Percentiles rank a stretch among this genome's conserved stretches.
Evolutionary conservation across 2,797 vertebrate genomes (phyloP).

Genomic region (Enteromius treurensis): DNA sequence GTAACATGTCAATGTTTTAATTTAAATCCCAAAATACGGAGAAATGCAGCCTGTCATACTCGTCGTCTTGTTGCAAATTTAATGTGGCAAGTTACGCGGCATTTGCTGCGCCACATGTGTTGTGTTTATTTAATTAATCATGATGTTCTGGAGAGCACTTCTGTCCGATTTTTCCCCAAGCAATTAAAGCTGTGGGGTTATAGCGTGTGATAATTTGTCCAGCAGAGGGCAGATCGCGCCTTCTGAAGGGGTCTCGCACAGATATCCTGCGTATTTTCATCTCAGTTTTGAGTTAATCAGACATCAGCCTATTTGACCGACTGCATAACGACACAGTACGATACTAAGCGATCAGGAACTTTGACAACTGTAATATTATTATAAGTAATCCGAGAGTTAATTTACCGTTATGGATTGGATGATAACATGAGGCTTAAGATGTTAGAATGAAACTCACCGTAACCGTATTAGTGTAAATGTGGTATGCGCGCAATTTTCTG

Average conservation of each 20-base stretch:
- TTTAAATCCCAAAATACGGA: neutral
- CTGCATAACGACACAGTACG: neutral
- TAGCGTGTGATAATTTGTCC: neutral
- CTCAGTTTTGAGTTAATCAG: constrained; percentile 5
- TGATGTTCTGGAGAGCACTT: neutral
- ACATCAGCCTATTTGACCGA: constrained; percentile 15
- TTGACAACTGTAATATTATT: constrained; percentile 10
- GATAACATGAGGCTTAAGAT: neutral
- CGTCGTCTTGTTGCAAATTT: neutral
- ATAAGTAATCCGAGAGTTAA: neutral
- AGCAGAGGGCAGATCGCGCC: constrained; percentile 56
- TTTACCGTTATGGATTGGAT: neutral
- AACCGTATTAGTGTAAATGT: neutral
- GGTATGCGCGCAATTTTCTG: neutral
- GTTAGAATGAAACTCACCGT: neutral
- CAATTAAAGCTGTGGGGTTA: neutral
- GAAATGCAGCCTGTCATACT: neutral
- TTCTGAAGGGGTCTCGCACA: constrained; percentile 2
- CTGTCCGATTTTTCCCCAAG: neutral
- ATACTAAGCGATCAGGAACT: constrained; percentile 15
- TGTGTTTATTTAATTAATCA: neutral
- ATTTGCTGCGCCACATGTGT: neutral
- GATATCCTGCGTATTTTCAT: neutral
- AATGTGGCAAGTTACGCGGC: constrained; percentile 17
- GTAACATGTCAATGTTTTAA: neutral